Conservation (phyloP, 2,113 vertebrate genomes). For the Tragulus kanchil region DNA sequence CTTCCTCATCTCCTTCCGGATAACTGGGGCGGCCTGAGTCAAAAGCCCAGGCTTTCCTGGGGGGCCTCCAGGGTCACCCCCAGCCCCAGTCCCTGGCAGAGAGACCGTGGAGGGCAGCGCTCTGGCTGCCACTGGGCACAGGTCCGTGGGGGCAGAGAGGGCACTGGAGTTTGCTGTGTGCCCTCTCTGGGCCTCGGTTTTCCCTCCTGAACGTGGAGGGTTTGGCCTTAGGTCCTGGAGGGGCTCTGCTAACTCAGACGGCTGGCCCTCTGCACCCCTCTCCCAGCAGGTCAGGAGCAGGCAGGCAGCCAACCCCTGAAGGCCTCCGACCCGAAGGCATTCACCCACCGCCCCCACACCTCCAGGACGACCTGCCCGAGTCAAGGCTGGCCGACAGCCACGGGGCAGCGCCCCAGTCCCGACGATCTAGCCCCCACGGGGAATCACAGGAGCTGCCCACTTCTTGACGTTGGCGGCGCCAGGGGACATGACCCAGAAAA, state of each 20-base stretch:
- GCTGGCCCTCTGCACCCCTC: not conserved
- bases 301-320: not conserved
- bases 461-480: not conserved
- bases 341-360: not conserved
- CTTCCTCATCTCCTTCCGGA: not conserved
- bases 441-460: conserved; percentile 1
- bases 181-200: conserved; percentile 10
- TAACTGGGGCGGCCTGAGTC: not conserved
- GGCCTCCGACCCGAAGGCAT: not conserved
- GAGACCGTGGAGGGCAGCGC: not conserved
- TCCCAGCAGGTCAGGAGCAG: not conserved
- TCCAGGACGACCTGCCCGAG: not conserved
- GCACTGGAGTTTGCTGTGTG: not conserved
- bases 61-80: not conserved
- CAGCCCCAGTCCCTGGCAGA: not conserved
- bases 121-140: not conserved
- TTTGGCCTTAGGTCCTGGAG: not conserved
- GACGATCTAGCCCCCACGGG: not conserved
- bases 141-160: not conserved
- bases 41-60: not conserved
- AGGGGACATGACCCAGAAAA: conserved; percentile 79
- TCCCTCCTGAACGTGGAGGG: not conserved
- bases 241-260: not conserved
- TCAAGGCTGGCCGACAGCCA: not conserved
- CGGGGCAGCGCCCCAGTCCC: not conserved